Evolutionary conservation across 2,888 invertebrate species (phyloP).

Genomic region (Palloptera scutellata): DNA sequence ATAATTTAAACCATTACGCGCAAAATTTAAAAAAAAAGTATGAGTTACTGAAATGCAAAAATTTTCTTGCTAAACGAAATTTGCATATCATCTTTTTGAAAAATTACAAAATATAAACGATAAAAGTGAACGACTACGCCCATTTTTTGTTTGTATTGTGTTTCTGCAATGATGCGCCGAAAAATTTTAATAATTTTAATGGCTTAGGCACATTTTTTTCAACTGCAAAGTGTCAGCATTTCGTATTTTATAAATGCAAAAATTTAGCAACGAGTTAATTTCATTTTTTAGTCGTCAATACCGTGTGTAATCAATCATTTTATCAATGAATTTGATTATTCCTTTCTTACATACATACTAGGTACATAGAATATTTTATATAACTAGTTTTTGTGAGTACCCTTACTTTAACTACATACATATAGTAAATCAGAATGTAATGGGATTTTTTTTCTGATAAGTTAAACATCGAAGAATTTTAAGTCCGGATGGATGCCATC

Average conservation of each 20-base stretch:
- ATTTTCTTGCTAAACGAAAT: constrained; percentile 23
- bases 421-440: too few relatives aligned
- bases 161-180: constrained; percentile 37
- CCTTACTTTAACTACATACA: too few relatives aligned
- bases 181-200: constrained; percentile 61
- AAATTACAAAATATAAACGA: constrained; percentile 8
- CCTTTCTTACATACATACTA: too few relatives aligned
- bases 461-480: too few relatives aligned
- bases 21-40: constrained; percentile 21
- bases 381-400: too few relatives aligned
- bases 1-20: constrained; percentile 18
- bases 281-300: constrained; percentile 22
- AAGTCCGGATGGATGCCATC: too few relatives aligned
- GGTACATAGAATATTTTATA: too few relatives aligned
- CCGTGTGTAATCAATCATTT: constrained; percentile 29
- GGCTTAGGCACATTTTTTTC: constrained; percentile 55
- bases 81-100: constrained; percentile 28
- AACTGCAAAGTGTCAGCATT: not conserved
- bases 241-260: not conserved
- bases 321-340: constrained; percentile 6
- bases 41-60: constrained; percentile 19
- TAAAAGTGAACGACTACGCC: constrained; percentile 19
- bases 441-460: too few relatives aligned
- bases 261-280: constrained; percentile 19
- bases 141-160: constrained; percentile 9